A percentile compares a stretch with the other conserved stretches of the same genome.
Conservation (phyloP, 92 coral and sea anemone genomes). For the Epizoanthus illoricatus region DNA sequence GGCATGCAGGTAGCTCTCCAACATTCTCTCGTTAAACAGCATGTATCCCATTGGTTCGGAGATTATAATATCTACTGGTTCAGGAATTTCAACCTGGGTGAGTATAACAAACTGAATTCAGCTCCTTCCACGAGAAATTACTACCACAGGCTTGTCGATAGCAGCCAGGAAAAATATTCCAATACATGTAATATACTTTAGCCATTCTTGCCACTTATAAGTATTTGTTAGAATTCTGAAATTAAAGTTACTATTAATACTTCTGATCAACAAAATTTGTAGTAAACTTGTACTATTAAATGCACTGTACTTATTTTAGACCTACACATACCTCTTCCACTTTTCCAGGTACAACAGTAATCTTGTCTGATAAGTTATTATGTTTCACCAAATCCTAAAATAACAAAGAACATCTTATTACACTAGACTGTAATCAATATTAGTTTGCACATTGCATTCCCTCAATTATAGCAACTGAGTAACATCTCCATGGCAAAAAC, state of each 20-base stretch:
- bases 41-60: constrained; percentile 99
- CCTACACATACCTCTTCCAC: constrained; percentile 81
- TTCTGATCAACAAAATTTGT: no score
- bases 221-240: no score
- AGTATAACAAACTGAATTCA: neutral
- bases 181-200: no score
- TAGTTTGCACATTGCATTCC: neutral
- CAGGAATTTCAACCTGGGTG: constrained; percentile 90
- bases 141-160: no score
- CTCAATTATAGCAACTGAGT: no score
- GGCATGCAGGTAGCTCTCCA: constrained; percentile 96
- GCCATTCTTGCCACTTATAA: no score
- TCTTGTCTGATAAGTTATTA: constrained; percentile 80
- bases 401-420: neutral
- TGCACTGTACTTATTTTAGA: no score
- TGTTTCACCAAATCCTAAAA: constrained; percentile 75
- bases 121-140: neutral
- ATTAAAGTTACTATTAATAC: no score
- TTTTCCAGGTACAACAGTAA: constrained; percentile 89
- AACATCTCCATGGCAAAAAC: no score
- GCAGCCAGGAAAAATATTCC: no score
- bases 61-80: constrained; percentile 90
- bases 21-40: constrained; percentile 96
- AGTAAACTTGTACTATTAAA: no score
- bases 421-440: neutral